Base-by-base conservation (phyloP, 2,888 invertebrate genomes). In the Nomada ferruginata region DNA sequence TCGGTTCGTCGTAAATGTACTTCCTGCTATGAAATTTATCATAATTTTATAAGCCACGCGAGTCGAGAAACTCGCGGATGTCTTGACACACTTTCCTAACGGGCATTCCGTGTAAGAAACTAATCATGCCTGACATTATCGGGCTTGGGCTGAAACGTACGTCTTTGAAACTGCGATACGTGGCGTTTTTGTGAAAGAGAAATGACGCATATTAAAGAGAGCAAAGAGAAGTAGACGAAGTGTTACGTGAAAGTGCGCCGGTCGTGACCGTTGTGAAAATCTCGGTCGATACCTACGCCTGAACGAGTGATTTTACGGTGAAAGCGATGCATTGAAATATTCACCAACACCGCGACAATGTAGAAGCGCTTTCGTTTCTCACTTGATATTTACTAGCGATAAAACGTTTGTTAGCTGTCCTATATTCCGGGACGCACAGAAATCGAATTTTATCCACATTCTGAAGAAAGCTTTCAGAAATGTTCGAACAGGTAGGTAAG, bases 241-340 rank as follows among this genome's bases (percentile, higher is more conserved):
- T 74, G 83, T 74, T 73, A 70, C 80, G 85, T 85, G 85, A 87
- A 87, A 87, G 85, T 87, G 57, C 83, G 73, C 66, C 73, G 70
- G 63, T 36, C 47, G 47, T 47, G 79, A 84, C 64, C 76, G 86
- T 69, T 76, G 68, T 74, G 85, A 75, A 82, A 85, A 86, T 83
- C 85, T 84, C 72, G 85, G 82, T 80, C 85, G 87, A 87, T 85
- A 76, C 82, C 57, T 74, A 79, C 77, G 85, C 47, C 77, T 52
- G 80, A 79, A 85, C 83, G 83, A 82, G 77, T 79, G 85, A 87
- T 85, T 77, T 79, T 68, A 74, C 71, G 85, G 87, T 84, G 87
- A 87, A 87, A 87, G 87, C 85, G 84, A 79, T 84, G 52, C 81
- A 61, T 36, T 53, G 77, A 72, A 75, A 75, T 65, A 73, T 75